Base-by-base conservation (phyloP, 2,113 vertebrate genomes). In the Campylomormyrus numenius region DNA sequence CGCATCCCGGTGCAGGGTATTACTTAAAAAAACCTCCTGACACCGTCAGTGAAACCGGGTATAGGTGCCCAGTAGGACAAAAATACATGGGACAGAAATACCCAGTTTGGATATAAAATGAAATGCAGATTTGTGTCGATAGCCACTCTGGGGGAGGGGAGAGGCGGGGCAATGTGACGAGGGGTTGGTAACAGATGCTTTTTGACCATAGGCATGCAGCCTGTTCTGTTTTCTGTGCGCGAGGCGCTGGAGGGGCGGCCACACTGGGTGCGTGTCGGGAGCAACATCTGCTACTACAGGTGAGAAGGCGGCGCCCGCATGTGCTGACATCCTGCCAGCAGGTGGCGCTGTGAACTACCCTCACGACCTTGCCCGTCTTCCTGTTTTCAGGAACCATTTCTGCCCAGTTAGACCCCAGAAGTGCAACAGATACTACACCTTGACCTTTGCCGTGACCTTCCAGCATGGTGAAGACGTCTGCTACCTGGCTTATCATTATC, bases 401-500 rank as follows among this genome's bases (percentile, higher is more conserved):
- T 95, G 93, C 92, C 89, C 88, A 50, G 58, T 42, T 53, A 92
- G 88, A 8, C 93, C 92, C 2, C 0, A 50, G 8, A 94, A 90
- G 66, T 91, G 90, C 84, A 94, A 89, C 66, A 88, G 53, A 10
- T 97, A 96, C 92, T 99, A 98, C 88, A 98, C 97, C 0, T 94
- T 99, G 88, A 96, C 97, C 80, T 98, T 99, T 85, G 95, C 92
- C 0, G 50, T 98, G 89, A 97, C 94, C 89, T 99, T 99, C 90
- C 97, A 94, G 48, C 97, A 99, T 35, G 90, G 88, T 0, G 97
- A 97, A 24, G 98, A 99, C 10, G 95, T 97, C 90, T 99, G 98
- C 93, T 99, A 98, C 92, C 89, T 99, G 94, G 97, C 98, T 35
- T 98, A 99, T 92, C 98, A 99, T 92, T 99, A 98, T 58, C 98